Conservation (phyloP, 2,888 invertebrate species). For the Harpalus rubripes region DNA sequence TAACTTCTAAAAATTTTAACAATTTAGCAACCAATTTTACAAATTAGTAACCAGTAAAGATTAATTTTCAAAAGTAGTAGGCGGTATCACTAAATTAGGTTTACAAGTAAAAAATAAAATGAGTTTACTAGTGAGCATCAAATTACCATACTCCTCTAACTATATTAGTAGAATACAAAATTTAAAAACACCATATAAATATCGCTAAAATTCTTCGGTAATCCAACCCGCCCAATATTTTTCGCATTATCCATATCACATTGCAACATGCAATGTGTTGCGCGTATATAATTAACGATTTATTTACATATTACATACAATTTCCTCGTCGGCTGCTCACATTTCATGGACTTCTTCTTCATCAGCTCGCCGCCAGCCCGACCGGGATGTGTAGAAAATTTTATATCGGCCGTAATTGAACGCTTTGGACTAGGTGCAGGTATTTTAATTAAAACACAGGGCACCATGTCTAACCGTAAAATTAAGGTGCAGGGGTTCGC, state of each 20-base stretch:
- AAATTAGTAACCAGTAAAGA: too few species aligned
- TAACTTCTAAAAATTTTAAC: too few species aligned
- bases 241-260: constrained; percentile 28
- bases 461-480: constrained; percentile 66
- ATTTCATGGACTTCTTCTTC: constrained; percentile 39
- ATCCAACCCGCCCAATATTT: constrained; percentile 4
- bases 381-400: constrained; percentile 63
- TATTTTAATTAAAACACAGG: constrained; percentile 66
- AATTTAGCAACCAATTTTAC: too few species aligned
- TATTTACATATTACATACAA: constrained; percentile 51
- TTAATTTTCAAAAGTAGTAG: too few species aligned
- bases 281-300: constrained; percentile 42
- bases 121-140: too few species aligned
- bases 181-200: neutral
- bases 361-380: constrained; percentile 45
- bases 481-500: constrained; percentile 63
- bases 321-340: constrained; percentile 8
- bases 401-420: constrained; percentile 65
- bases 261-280: neutral
- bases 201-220: neutral
- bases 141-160: neutral
- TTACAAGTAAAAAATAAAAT: too few species aligned
- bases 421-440: constrained; percentile 59
- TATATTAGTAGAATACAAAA: neutral
- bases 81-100: too few species aligned